Percentiles rank a stretch among this genome's conserved stretches.
phyloP scores from a whole-genome alignment of 2,113 vertebrate species.

The Glareola pratincola region DNA sequence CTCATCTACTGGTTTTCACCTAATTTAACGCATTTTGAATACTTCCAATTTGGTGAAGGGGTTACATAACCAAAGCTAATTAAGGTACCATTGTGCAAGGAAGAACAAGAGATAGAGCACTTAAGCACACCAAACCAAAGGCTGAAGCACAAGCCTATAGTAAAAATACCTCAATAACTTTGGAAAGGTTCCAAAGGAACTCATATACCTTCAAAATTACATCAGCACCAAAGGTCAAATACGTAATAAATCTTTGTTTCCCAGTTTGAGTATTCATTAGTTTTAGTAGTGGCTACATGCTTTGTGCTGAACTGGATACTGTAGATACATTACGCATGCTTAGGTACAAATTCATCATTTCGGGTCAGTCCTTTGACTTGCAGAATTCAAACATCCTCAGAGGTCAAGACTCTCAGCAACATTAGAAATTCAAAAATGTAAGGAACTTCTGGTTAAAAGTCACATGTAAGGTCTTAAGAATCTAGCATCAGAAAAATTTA shows the following conservation, averaged over 20 bases:
- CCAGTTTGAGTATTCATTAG: background rate
- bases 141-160: background rate
- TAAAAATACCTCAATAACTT: background rate
- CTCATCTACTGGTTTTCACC: background rate
- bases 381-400: background rate
- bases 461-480: background rate
- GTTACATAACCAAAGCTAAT: conserved; percentile 31
- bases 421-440: background rate
- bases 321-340: background rate
- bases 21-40: background rate
- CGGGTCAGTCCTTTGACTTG: background rate
- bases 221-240: background rate
- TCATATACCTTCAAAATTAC: background rate
- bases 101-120: background rate
- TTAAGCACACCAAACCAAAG: background rate
- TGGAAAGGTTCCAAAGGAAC: background rate
- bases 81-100: background rate
- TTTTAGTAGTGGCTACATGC: background rate
- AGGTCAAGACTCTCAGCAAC: background rate
- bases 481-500: background rate
- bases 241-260: background rate
- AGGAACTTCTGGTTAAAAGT: background rate
- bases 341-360: background rate
- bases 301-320: background rate
- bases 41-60: background rate